Evolutionary conservation across 2,888 invertebrate genomes (phyloP), one percentile per base, ranked within the genome.

Genomic region (Macroteleia sp.): DNA sequence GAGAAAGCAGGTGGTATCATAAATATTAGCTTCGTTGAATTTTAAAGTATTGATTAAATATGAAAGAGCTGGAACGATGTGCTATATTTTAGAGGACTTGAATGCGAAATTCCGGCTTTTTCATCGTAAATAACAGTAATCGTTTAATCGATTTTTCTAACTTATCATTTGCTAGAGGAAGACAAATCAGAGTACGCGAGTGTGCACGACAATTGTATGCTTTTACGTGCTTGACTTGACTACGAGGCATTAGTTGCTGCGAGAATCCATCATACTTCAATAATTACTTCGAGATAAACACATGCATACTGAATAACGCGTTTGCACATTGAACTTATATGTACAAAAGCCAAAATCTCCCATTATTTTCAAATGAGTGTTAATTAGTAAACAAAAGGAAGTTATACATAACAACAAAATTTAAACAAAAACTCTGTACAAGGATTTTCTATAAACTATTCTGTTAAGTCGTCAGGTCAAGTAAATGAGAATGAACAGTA

Each of bases 371-470:
- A 39, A 20, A 22, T 39, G 48, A 57, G 19, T 17, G 44, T 54
- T 39, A 25, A 17, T 5, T 3, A n/a, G 14, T n/a, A 20, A 44
- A 44, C 4, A 19, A 36, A 20, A 52, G 2, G n/a, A 10, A 9
- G 19, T 36, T 17, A 54, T 34, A 46, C 9, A 10, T 22, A 30
- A 57, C 36, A 46, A 50, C n/a, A 30, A n/a, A 52, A 48, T 69
- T 59, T 54, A 54, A 70, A 61, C 28, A 36, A 36, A 3, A 25
- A 56, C 16, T 39, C 46, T 50, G 57, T 64, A 73, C 32, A 42
- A 57, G 57, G 32, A 71, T 71, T 71, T 71, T 71, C 71, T 71
- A 71, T 71, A 44, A 69, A 59, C 19, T 67, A 56, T 56, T 25
- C 39, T 9, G 19, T 50, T 57, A 66, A 66, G 44, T 50, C 50